Base-by-base conservation (phyloP, 2,113 vertebrate species). In the Megaceryle maxima region DNA sequence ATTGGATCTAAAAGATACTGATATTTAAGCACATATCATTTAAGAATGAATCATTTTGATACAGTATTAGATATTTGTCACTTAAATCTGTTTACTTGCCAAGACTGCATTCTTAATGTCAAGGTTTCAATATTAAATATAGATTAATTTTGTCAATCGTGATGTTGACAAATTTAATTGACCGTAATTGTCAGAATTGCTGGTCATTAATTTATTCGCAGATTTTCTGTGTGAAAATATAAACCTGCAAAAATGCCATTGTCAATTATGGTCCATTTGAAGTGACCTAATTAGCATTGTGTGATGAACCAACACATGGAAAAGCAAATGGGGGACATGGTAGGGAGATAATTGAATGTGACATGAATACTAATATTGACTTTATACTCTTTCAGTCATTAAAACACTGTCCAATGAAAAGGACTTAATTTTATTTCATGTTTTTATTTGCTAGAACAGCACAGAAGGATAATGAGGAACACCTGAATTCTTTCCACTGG, bases 241-340 rank as follows among this genome's bases (percentile, higher is more conserved):
- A 94, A 98, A 98, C 95, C 97, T 98, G 97, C 97, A 98, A 97
- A 94, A 97, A 92, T 98, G 99, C 98, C 98, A 98, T 76, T 96
- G 97, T 98, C 97, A 99, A 98, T 99, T 97, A 99, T 57, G 81
- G 90, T 67, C 70, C 94, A 96, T 95, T 95, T 96, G 95, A 98
- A 94, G 94, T 98, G 98, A 98, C 97, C 98, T 98, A 99, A 99
- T 99, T 99, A 99, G 96, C 95, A 97, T 94, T 98, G 98, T 97
- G 96, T 97, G 97, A 97, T 97, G 97, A 98, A 98, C 90, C 97
- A 97, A 98, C 91, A 97, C 98, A 98, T 96, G 97, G 80, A 86
- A 96, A 96, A 96, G 94, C 97, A 98, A 98, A 98, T 81, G 93
- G 95, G 96, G 97, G 94, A 95, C 97, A 86, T 96, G 97, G 92